phyloP scores from a whole-genome alignment of 2,113 vertebrate genomes.

The Egretta garzetta region DNA sequence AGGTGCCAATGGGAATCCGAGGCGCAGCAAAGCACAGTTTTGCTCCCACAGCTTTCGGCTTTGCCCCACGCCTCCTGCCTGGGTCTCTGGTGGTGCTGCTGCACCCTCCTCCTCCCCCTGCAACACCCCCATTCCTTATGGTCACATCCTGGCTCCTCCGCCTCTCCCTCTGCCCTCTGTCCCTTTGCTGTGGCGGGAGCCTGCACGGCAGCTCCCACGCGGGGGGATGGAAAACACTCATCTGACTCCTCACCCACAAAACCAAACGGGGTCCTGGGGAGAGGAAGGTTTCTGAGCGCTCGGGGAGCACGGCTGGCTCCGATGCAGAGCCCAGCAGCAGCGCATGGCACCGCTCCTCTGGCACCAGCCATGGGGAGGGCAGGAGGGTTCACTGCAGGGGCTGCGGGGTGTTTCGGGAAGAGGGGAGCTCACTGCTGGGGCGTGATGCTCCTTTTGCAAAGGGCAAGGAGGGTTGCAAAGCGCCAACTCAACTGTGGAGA shows the following conservation, averaged over 20 bases:
- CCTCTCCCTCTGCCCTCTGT: background rate
- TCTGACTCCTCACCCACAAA: background rate
- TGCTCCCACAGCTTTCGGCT: fast-evolving
- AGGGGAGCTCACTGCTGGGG: background rate
- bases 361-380: fast-evolving
- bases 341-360: background rate
- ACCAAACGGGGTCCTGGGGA: background rate
- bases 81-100: fast-evolving
- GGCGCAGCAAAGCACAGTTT: background rate
- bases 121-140: background rate
- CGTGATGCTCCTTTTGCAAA: background rate
- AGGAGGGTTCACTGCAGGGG: background rate
- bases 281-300: background rate
- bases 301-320: background rate
- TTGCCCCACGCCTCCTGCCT: fast-evolving
- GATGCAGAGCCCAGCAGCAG: fast-evolving
- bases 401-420: background rate
- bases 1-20: background rate
- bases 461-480: background rate
- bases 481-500: background rate
- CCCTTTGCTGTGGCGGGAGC: background rate
- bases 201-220: background rate
- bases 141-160: background rate
- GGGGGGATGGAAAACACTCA: background rate
- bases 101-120: background rate